Conservation (phyloP, 2,113 vertebrate species). For the Rhea americana region DNA sequence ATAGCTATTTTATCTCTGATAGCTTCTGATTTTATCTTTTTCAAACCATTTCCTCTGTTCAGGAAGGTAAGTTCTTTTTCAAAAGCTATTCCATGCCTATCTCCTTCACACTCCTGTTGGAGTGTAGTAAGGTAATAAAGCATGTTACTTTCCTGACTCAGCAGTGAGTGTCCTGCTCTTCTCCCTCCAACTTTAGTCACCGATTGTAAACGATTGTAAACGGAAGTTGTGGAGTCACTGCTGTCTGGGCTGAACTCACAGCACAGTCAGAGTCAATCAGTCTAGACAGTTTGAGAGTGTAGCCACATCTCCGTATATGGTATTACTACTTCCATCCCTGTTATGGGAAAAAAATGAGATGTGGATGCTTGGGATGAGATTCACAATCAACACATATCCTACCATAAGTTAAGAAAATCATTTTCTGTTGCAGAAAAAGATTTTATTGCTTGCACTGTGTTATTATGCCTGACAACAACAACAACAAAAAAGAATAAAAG, state of each 20-base stretch:
- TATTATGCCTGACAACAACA: background rate
- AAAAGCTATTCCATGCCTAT: accelerated
- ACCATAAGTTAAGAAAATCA: background rate
- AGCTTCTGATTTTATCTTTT: too few species aligned
- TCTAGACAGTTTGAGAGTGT: slow-evolving; percentile 31
- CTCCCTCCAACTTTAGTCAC: slow-evolving; percentile 41
- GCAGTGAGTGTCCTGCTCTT: slow-evolving; percentile 9
- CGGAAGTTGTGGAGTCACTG: slow-evolving; percentile 16
- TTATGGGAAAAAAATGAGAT: accelerated
- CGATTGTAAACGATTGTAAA: background rate
- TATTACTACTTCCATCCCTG: background rate
- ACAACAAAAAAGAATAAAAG: background rate
- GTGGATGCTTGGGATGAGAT: accelerated
- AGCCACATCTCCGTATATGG: slow-evolving; percentile 26
- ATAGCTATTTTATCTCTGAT: too few species aligned
- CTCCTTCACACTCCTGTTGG: background rate
- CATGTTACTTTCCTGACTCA: slow-evolving; percentile 48
- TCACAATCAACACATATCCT: background rate
- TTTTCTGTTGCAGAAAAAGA: background rate
- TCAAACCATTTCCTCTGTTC: background rate
- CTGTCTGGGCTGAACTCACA: slow-evolving; percentile 4
- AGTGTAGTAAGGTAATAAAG: background rate
- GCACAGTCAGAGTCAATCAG: background rate
- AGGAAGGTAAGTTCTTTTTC: accelerated
- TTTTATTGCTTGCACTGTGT: background rate